Evolutionary conservation across 2,113 vertebrate genomes (phyloP), one percentile per base, ranked within the genome.

Genomic region (Aptenodytes patagonicus): DNA sequence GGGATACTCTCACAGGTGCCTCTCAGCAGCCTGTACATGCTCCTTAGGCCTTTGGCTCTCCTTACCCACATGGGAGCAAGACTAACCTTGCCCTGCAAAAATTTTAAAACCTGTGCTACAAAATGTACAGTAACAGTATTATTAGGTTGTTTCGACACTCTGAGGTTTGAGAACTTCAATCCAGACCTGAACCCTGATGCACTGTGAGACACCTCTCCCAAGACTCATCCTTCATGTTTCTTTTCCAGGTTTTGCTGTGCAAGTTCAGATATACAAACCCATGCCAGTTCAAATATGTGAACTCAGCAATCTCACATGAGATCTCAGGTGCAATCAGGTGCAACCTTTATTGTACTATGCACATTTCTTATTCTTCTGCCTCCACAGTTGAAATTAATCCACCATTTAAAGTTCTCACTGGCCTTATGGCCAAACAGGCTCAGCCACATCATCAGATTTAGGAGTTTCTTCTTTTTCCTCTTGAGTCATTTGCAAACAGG

Each of bases 321-420:
- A 66, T 57, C 18, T 76, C 55, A 61, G 42, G 36, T 32, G 25
- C 57, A 91, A 28, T 79, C 55, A 61, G 42, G 40, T 32, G 25
- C 57, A 91, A 28, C 47, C 15, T 84, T 84, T 89, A 46, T 32
- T 76, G 47, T 84, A 87, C 64, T 58, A 44, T 29, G 42, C 40
- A 79, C 5, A 52, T 91, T 95, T 87, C 69, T 86, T 91, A 44
- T 52, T 91, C 49, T 91, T 76, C 70, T 91, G 34, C 70, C 17
- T 95, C 89, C 28, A 25, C 12, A 34, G 69, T 10, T 68, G 73
- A 87, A 94, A 95, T 79, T 92, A 86, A 89, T 87, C 65, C 58
- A 93, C 12, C 44, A 57, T 83, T 82, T 68, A 57, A 83, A 78
- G 13, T 36, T 87, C 52, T 66, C 7, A 12, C 70, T 58, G 81